Evolutionary conservation across 2,113 vertebrate species (phyloP), one percentile per base, ranked within the genome.

Genomic region (Brienomyrus brachyistius): DNA sequence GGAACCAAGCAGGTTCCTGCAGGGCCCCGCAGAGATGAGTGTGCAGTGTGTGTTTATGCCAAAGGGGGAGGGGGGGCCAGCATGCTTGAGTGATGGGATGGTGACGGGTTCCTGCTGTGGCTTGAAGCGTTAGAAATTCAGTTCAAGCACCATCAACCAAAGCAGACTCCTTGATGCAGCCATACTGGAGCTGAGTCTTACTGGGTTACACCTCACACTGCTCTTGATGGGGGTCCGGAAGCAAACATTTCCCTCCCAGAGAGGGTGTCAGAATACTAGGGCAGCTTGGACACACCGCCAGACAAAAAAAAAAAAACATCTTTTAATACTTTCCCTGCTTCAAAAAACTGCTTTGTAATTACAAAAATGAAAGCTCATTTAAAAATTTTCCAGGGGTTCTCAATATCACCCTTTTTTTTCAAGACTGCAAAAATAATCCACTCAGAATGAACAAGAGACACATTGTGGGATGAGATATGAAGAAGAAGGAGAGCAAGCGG

Each of bases 131-230:
- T 40, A 35, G 40, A 77, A 77, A 77, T 43, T 35, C 27, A 19
- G 74, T 77, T 77, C 31, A 43, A 43, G 74, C 87, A 48, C 62
- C 40, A 82, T 54, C 48, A 89, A 47, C 52, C 23, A 40, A 45
- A 8, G n/a, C 52, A 35, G 40, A 17, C 54, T 85, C 23, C 43
- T 31, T 35, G 74, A 23, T 48, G 77, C 56, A 27, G 23, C 47
- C 10, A 77, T 43, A 86, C 85, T 43, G 35, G 74, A 51, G 5
- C 13, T 56, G 48, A 62, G 50, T 15, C 80, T 56, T 91, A 82
- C 84, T 82, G 45, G n/a, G 88, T 87, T 89, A 90, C 88, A 88
- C 80, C 43, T 52, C 54, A 15, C 59, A 66, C 48, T 70, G 59
- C 87, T 59, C 51, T 48, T 85, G 21, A 40, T 45, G 17, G 56